Evolutionary conservation across 2,113 vertebrate genomes (phyloP).

Genomic region (Myodes glareolus): DNA sequence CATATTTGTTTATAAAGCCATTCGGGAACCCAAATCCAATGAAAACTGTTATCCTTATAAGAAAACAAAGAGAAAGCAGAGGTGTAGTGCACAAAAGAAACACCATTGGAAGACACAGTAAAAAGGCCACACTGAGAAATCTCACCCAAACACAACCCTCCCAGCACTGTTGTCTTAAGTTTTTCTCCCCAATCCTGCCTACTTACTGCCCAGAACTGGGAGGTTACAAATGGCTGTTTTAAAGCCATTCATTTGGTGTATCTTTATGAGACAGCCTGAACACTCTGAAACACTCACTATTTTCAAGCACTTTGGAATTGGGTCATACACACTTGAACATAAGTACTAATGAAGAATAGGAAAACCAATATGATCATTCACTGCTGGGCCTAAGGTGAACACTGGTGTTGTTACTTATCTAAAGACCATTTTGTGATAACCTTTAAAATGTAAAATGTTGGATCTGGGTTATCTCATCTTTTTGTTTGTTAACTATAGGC

Average conservation of each 20-base stretch:
- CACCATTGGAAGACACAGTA: background rate
- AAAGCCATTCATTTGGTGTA: background rate
- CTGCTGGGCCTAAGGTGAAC: background rate
- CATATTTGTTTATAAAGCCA: background rate
- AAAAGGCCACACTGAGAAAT: background rate
- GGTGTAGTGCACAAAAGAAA: background rate
- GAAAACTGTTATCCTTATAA: background rate
- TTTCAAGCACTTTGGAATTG: constrained; percentile 48
- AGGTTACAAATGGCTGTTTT: constrained; percentile 12
- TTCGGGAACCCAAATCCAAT: background rate
- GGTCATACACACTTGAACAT: background rate
- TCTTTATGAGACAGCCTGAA: background rate
- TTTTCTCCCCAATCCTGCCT: background rate
- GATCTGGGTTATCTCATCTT: too few species aligned
- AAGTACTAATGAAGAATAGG: background rate
- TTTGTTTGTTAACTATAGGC: too few species aligned
- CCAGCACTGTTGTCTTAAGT: background rate
- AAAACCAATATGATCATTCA: background rate
- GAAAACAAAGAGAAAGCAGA: background rate
- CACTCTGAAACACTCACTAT: background rate
- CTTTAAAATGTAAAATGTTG: constrained; percentile 43
- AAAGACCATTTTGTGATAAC: background rate
- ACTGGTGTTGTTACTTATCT: background rate
- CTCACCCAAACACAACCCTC: background rate
- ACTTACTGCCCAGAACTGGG: background rate